Evolutionary conservation across 2,113 vertebrate genomes (phyloP), one percentile per base, ranked within the genome.

Genomic region (Stercorarius parasiticus): DNA sequence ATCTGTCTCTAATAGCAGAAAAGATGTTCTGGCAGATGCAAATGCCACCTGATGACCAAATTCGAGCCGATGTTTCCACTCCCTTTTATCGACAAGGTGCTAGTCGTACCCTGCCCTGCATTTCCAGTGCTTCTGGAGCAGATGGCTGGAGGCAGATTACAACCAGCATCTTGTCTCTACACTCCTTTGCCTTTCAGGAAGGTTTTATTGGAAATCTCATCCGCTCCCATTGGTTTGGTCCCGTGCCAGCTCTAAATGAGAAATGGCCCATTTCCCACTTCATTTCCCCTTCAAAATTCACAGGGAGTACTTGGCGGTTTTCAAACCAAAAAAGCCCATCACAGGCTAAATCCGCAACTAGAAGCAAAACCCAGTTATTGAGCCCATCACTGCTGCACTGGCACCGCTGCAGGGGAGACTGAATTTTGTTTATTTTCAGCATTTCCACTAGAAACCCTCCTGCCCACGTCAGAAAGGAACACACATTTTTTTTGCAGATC

Each of bases 131-230:
- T 85, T 22, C 70, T 65, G 70, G 53, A 87, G 95, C 93, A 92
- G 88, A 94, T 91, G 92, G 82, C 53, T 58, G 74, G 66, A 69
- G 81, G 86, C 15, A 16, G 86, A 84, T 72, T 61, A 52, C 70
- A 87, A 55, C 78, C 93, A 73, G 88, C 23, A 0, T 82, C 94
- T 82, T 90, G 86, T 95, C 93, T 91, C 81, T 74, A 43, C 25
- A 4, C 81, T 67, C 77, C 62, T 82, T 61, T 56, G 84, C 86
- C 95, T 95, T 95, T 89, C 86, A 42, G 53, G 86, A 79, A 71
- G 73, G 77, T 87, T 95, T 95, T 91, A 93, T 94, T 93, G 66
- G 84, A 93, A 95, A 89, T 43, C 88, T 95, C 94, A 43, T 94
- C 92, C 72, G 78, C 66, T 95, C 74, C 93, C 82, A 95, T 97